Base-by-base conservation (phyloP, 2,888 invertebrate species). In the Ligdia adustata region DNA sequence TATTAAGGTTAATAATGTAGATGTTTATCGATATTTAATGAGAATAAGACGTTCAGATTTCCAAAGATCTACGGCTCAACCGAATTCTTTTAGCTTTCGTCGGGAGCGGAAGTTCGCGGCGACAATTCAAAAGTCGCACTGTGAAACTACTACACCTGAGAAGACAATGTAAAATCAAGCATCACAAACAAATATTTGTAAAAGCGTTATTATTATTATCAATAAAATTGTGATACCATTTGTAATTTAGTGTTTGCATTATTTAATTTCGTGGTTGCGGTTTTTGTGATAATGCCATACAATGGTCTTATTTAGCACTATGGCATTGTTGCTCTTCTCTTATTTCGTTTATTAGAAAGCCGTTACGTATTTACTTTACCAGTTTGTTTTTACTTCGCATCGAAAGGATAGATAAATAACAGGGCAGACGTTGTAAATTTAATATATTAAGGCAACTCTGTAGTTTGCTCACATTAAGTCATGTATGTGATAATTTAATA, bases 51-150 rank as follows among this genome's bases (percentile, higher is more conserved):
- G 75, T 79, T 84, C 79, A 79, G 77, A 80, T 88, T 87, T 82
- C 86, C 88, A 89, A 89, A 88, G 87, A 90, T 80, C 72, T 81
- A 87, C 77, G 75, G 88, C 87, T 89, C 86, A 89, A 89, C 75
- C 78, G 73, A 83, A 82, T 81, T 81, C 72, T 75, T 79, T 78
- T 79, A 80, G 70, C 73, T 77, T 27, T 9, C 27, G 7, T 11
- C 27, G 11, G 4, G 11, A 27, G 11, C 27, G 6, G 22, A 22
- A 22, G 22, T 22, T n/a, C 7, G 4, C 22, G 22, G 7, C 22
- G n/a, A n/a, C n/a, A n/a, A n/a, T 22, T 22, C 9, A 13, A 24
- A 40, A 51, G 44, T 42, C 34, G 40, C 37, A 40, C 42, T 29
- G 16, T 32, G 11, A 27, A 24, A 40, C 35, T 22, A 45, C 33